Base-by-base conservation (phyloP, 2,888 invertebrate genomes). In the Galerucella pusilla region DNA sequence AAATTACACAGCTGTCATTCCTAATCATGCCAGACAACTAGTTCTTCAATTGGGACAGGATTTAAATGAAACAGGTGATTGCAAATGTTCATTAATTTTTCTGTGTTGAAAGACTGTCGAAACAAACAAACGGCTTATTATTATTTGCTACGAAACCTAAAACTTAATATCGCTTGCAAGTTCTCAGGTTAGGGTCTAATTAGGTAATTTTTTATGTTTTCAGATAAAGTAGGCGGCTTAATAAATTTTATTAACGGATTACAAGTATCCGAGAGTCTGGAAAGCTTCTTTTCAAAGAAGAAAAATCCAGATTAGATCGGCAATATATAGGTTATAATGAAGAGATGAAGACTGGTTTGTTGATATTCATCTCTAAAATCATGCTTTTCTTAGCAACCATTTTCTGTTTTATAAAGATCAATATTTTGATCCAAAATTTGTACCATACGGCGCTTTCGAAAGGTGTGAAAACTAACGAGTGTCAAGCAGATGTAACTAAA, bases 1-100 rank as follows among this genome's bases (percentile, higher is more conserved):
- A 86, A 97, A 97, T 88, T 97, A 96, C 88, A 94, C 93, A 78
- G 96, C 94, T 0, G 96, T 95, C 79, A 98, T 98, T 85, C 98
- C 98, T n/a, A 94, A 93, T 72, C 97, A 97, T 85, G 98, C 97
- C 16, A 92, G 96, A 82, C 96, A 97, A 85, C 90, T 98, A 70
- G 96, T 98, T 66, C 95, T 97, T 92, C 93, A 95, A 86, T 90
- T 96, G 4, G 96, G 96, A 61, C 95, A 95, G 85, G 93, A 93
- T 75, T 81, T 85, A 61, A 82, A 83, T 63, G 86, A 86, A 74
- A 82, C 79, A 73, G 84, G 85, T 85, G 79, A 77, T 80, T 75
- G 52, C 11, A 54, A 45, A 20, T 7, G 9, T 14, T 42, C 14
- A 42, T 10, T 12, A 14, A 65, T 42, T 12, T 25, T 11, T 35